These are phyloP conservation scores for Thereva nobilitata DNA, from an alignment of 2,888 invertebrate species.

Conservation along the genomic window DNA sequence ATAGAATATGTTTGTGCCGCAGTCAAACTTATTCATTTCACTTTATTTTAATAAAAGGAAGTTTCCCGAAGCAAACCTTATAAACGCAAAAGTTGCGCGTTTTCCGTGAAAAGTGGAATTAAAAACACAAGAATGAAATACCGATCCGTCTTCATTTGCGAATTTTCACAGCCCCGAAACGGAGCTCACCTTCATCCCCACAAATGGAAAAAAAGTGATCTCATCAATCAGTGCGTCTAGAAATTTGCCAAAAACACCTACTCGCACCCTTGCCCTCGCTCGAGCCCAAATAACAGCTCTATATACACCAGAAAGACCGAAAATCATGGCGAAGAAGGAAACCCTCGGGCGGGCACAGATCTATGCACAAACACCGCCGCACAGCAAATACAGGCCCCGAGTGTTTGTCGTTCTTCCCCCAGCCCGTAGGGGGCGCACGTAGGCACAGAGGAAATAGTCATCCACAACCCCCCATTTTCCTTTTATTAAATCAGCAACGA, in stretches of 20 bases:
- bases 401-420: neutral
- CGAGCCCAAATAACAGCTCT: neutral
- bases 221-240: conserved; percentile 30
- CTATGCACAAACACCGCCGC: conserved; percentile 32
- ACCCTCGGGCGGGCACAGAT: conserved; percentile 27
- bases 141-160: no score
- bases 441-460: conserved; percentile 39
- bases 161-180: neutral
- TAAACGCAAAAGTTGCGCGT: no score
- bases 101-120: no score
- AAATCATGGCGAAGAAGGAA: neutral
- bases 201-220: conserved; percentile 4
- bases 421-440: conserved; percentile 38
- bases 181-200: no score
- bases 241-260: conserved; percentile 24
- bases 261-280: neutral
- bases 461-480: conserved; percentile 21
- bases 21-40: no score
- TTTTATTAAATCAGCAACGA: conserved; percentile 28
- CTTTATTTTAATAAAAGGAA: no score
- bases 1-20: no score
- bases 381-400: conserved; percentile 7
- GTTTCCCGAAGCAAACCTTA: no score
- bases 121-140: no score
- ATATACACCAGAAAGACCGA: neutral